A percentile compares a stretch with the other conserved stretches of the same genome.
phyloP scores from a whole-genome alignment of 2,113 vertebrate species.

The Baryphthengus martii region DNA sequence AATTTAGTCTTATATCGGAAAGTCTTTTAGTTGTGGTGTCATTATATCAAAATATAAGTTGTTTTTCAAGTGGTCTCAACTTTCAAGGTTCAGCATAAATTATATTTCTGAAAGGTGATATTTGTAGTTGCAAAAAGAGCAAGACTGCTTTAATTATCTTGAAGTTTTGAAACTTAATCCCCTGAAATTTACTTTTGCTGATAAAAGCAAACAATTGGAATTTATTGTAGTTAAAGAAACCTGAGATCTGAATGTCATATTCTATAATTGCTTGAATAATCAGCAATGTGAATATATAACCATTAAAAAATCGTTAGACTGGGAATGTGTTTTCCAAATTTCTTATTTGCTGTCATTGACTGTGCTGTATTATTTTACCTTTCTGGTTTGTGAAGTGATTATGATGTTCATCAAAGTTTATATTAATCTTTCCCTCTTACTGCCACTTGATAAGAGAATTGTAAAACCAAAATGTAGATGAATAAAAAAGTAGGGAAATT shows the following conservation, averaged over 20 bases:
- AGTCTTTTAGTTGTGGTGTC: not conserved
- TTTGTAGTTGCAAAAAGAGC: conserved; percentile 29
- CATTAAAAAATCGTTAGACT: not conserved
- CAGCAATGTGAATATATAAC: not conserved
- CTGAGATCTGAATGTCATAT: conserved; percentile 10
- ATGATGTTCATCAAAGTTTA: not conserved
- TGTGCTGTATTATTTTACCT: not conserved
- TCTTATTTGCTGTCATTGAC: not conserved
- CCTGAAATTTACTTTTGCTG: conserved; percentile 52
- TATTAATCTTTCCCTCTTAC: not conserved
- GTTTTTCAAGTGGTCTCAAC: conserved; percentile 3
- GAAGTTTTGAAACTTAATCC: conserved; percentile 45
- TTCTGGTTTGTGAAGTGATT: not conserved
- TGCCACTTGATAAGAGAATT: not conserved
- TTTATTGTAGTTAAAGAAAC: conserved; percentile 37
- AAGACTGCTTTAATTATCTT: conserved; percentile 44
- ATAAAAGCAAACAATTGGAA: conserved; percentile 47
- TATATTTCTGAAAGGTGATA: conserved; percentile 26
- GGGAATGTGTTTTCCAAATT: not conserved
- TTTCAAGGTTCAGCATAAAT: not conserved
- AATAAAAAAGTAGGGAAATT: not conserved
- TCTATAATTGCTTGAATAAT: conserved; percentile 29
- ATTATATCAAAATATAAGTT: not conserved
- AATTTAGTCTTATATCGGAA: not conserved
- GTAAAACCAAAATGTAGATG: not conserved